Percentiles rank a stretch among this genome's conserved stretches.
Evolutionary conservation across 2,888 invertebrate genomes (phyloP).

Genomic region (Ophion ellenae): DNA sequence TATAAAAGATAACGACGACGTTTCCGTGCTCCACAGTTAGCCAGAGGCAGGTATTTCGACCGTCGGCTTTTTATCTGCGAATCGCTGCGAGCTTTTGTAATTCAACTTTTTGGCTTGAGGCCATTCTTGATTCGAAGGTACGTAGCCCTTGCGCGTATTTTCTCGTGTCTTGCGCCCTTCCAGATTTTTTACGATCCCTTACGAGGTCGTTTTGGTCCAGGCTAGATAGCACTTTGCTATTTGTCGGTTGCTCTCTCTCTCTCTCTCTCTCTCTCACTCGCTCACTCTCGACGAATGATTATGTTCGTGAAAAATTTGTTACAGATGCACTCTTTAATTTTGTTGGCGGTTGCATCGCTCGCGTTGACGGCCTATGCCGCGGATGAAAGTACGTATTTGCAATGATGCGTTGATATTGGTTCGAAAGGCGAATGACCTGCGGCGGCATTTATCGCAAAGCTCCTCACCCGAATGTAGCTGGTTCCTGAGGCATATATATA

Average conservation of each 20-base stretch:
- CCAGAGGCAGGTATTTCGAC: not conserved
- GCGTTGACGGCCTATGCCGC: conserved; percentile 46
- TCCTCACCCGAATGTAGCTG: too few relatives aligned
- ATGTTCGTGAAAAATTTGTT: conserved; percentile 20
- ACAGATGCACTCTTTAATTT: conserved; percentile 68
- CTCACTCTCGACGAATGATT: not conserved
- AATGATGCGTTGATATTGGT: not conserved
- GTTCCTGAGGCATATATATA: too few relatives aligned
- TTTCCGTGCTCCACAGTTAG: not conserved
- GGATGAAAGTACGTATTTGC: conserved; percentile 67
- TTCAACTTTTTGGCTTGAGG: not conserved
- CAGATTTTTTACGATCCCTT: not conserved
- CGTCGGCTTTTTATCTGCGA: not conserved
- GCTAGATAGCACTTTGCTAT: too few relatives aligned
- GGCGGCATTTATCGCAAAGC: too few relatives aligned
- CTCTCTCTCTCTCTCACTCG: not conserved
- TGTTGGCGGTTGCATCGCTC: conserved; percentile 56
- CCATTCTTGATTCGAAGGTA: not conserved
- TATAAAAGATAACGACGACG: conserved; percentile 6
- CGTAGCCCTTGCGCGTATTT: not conserved
- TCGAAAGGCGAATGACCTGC: not conserved
- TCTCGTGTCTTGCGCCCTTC: not conserved
- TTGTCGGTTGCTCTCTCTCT: too few relatives aligned
- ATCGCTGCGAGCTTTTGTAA: not conserved
- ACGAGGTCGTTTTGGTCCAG: not conserved